Evolutionary conservation across 2,888 invertebrate genomes (phyloP).

Genomic region (Apeira syringaria): DNA sequence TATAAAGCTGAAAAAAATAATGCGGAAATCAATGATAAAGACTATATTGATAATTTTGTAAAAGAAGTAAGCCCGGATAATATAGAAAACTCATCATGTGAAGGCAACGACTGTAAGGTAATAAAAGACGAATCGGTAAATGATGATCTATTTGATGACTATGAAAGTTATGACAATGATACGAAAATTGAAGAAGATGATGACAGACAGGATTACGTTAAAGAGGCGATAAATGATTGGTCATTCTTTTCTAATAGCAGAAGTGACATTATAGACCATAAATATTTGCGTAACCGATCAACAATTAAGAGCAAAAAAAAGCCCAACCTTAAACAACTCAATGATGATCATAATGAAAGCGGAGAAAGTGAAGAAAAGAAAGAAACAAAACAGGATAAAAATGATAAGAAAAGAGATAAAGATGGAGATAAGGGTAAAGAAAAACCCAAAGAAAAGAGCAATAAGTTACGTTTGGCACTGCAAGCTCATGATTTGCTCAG

Average conservation of each 20-base stretch:
- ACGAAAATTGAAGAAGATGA: not conserved
- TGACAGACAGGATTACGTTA: not conserved
- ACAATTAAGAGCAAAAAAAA: not conserved
- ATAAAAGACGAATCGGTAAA: not conserved
- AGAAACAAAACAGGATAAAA: not conserved
- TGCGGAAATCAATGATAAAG: not conserved
- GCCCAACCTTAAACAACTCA: not conserved
- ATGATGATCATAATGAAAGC: not conserved
- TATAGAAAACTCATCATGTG: not conserved
- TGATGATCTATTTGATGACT: not conserved
- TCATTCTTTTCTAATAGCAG: not conserved
- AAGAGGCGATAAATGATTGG: conserved; percentile 13
- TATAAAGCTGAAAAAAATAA: not conserved
- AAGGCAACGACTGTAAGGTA: conserved; percentile 1
- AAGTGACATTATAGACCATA: not conserved
- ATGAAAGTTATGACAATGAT: not conserved
- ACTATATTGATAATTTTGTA: not conserved
- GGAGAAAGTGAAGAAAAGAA: not conserved
- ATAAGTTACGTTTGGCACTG: not conserved
- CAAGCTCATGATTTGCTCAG: not conserved
- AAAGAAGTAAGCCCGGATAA: not conserved
- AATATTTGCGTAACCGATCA: not conserved
- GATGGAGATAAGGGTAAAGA: not conserved
- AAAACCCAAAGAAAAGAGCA: not conserved
- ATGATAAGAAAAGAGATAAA: not conserved